A percentile compares a stretch with the other conserved stretches of the same genome.
Evolutionary conservation across 2,888 invertebrate species (phyloP).

Genomic region (Lasioglossum zephyrum): DNA sequence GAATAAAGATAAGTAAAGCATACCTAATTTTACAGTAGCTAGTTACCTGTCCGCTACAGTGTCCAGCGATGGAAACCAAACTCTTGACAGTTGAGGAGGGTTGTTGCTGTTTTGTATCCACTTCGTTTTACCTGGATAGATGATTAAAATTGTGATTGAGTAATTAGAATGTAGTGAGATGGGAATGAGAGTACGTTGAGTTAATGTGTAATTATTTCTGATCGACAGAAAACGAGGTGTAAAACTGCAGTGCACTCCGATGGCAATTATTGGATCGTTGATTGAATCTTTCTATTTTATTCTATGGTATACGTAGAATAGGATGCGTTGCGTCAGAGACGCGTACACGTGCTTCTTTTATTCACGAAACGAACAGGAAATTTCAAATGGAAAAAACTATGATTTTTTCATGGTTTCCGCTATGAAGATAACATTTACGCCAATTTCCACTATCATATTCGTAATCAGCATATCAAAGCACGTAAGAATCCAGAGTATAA

Average conservation of each 20-base stretch:
- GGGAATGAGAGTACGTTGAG: background rate
- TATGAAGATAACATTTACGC: too few species aligned
- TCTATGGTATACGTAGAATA: too few species aligned
- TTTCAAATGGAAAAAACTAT: too few species aligned
- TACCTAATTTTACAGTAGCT: background rate
- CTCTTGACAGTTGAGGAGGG: background rate
- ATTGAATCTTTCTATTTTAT: background rate
- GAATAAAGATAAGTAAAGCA: background rate
- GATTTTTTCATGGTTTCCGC: too few species aligned
- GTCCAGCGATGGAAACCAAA: too few species aligned
- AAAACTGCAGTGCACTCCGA: background rate
- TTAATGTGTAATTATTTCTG: slow-evolving; percentile 13
- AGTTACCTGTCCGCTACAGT: background rate
- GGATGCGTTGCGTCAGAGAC: too few species aligned
- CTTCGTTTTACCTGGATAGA: background rate
- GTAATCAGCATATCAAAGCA: too few species aligned
- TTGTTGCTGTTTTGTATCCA: background rate
- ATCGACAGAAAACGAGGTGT: background rate
- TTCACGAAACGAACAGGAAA: too few species aligned
- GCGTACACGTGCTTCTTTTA: too few species aligned
- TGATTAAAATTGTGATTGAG: slow-evolving; percentile 13
- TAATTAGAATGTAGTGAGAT: background rate
- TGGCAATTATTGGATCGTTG: background rate
- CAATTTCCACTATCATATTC: too few species aligned
- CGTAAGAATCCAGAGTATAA: too few species aligned